Evolutionary conservation across 64 coral and sea anemone genomes (phyloP).

Genomic region (Stylophora pistillata): DNA sequence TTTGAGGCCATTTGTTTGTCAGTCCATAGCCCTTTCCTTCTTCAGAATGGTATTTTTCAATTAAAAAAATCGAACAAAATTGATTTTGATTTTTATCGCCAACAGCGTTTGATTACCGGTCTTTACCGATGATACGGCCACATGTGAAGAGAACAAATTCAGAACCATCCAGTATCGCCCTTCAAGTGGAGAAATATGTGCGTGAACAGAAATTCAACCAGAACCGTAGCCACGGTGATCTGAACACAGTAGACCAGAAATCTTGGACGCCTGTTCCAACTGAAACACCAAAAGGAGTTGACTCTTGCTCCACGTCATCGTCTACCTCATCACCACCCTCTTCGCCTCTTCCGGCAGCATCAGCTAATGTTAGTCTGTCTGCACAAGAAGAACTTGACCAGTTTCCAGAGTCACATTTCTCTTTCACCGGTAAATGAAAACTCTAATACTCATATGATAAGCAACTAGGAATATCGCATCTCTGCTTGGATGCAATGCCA

Average conservation of each 20-base stretch:
- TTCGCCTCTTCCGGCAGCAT: conserved; percentile 8
- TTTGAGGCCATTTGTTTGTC: too few relatives aligned
- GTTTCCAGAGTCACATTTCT: conserved; percentile 35
- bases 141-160: conserved; percentile 73
- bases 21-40: too few relatives aligned
- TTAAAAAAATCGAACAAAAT: too few relatives aligned
- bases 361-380: conserved; percentile 1
- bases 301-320: conserved; percentile 51
- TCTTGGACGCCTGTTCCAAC: neutral
- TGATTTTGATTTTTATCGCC: neutral
- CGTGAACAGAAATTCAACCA: neutral
- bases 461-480: too few relatives aligned
- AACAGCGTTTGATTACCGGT: conserved; percentile 64
- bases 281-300: conserved; percentile 19
- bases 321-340: conserved; percentile 55
- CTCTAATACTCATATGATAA: neutral
- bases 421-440: neutral
- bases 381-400: conserved; percentile 46
- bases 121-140: conserved; percentile 53
- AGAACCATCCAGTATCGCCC: conserved; percentile 58
- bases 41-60: too few relatives aligned
- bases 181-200: conserved; percentile 29
- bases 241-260: conserved; percentile 46
- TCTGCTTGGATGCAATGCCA: too few relatives aligned
- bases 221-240: conserved; percentile 64